phyloP scores from a whole-genome alignment of 2,888 invertebrate species.

The Mallateleia sp. region DNA sequence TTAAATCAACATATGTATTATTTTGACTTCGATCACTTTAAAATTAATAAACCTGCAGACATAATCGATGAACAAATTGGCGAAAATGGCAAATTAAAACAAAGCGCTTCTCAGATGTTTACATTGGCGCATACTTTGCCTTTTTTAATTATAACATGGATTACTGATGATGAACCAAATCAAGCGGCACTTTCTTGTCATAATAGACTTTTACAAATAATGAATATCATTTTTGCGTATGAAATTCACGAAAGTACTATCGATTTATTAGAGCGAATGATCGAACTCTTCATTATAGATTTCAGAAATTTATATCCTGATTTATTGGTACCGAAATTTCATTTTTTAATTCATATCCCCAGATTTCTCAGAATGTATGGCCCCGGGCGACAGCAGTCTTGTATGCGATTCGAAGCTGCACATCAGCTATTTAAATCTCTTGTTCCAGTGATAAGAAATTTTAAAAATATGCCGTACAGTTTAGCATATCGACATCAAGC shows the following conservation, averaged over 20 bases:
- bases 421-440: slow-evolving; percentile 68
- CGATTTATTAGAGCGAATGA: slow-evolving; percentile 22
- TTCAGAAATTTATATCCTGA: slow-evolving; percentile 56
- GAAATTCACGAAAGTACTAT: slow-evolving; percentile 18
- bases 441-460: slow-evolving; percentile 71
- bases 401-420: slow-evolving; percentile 74
- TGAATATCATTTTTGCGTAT: slow-evolving; percentile 29
- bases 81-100: slow-evolving; percentile 50
- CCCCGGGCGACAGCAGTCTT: slow-evolving; percentile 67
- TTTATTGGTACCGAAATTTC: slow-evolving; percentile 66
- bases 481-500: slow-evolving; percentile 59
- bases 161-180: background rate
- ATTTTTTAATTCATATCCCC: slow-evolving; percentile 76
- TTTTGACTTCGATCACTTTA: slow-evolving; percentile 68
- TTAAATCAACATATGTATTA: background rate
- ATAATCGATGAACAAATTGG: too few species aligned
- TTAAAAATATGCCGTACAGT: slow-evolving; percentile 63
- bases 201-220: slow-evolving; percentile 25
- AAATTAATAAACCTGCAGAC: slow-evolving; percentile 70
- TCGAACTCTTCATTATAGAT: background rate
- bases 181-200: background rate
- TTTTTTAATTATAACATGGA: slow-evolving; percentile 12
- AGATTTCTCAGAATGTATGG: slow-evolving; percentile 71
- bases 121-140: slow-evolving; percentile 14
- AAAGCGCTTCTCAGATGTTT: slow-evolving; percentile 59